These are phyloP conservation scores for Drosophila cracens DNA, from an alignment of 2,888 invertebrate species.

Conservation along the genomic window DNA sequence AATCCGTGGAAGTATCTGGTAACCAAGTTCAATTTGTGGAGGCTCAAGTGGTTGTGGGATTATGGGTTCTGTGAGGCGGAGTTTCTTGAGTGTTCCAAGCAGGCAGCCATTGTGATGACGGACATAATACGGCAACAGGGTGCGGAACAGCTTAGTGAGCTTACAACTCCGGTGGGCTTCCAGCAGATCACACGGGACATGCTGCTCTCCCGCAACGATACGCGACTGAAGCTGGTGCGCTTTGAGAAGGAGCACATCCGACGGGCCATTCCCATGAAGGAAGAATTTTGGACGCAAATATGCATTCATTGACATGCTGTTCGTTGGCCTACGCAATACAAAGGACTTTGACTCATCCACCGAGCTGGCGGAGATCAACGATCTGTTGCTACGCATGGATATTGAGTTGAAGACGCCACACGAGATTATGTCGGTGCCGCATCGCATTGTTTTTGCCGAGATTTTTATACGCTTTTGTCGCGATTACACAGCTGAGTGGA, in stretches of 20 bases:
- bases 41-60: slow-evolving; percentile 87
- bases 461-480: slow-evolving; percentile 88
- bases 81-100: slow-evolving; percentile 87
- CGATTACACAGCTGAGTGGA: slow-evolving; percentile 84
- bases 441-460: slow-evolving; percentile 86
- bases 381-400: slow-evolving; percentile 75
- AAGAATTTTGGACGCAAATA: slow-evolving; percentile 85
- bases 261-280: slow-evolving; percentile 82
- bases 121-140: slow-evolving; percentile 80
- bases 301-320: slow-evolving; percentile 88
- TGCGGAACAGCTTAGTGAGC: slow-evolving; percentile 64
- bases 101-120: slow-evolving; percentile 83
- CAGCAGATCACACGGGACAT: slow-evolving; percentile 83
- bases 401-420: slow-evolving; percentile 60
- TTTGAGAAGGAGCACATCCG: slow-evolving; percentile 81
- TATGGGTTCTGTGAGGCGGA: slow-evolving; percentile 86
- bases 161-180: slow-evolving; percentile 82
- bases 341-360: slow-evolving; percentile 77
- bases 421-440: slow-evolving; percentile 61
- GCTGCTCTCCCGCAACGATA: slow-evolving; percentile 81
- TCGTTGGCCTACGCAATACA: slow-evolving; percentile 86
- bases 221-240: slow-evolving; percentile 77
- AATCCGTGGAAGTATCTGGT: slow-evolving; percentile 87
- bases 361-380: slow-evolving; percentile 69
- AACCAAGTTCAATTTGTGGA: slow-evolving; percentile 87